Percentiles rank a stretch among this genome's conserved stretches.
Evolutionary conservation across 1,140 invertebrate species (phyloP).

Genomic region (Pogonus chalceus): DNA sequence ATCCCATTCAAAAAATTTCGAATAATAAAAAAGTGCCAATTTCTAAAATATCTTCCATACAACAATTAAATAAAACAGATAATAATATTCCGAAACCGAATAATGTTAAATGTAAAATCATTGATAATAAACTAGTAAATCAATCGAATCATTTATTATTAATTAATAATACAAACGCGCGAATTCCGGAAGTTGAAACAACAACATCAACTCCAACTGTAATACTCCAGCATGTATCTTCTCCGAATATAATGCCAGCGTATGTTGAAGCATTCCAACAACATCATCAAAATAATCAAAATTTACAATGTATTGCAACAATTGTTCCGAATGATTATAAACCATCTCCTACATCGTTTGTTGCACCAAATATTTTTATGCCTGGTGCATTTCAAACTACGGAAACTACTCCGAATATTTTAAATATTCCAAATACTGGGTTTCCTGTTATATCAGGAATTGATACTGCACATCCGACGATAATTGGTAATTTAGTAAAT

Average conservation of each 20-base stretch:
- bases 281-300: constrained; percentile 52
- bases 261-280: constrained; percentile 58
- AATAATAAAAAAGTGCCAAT: too few species aligned
- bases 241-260: constrained; percentile 52
- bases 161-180: too few species aligned
- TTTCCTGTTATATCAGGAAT: constrained; percentile 40
- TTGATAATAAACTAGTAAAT: too few species aligned
- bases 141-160: too few species aligned
- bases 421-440: constrained; percentile 48
- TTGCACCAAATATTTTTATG: constrained; percentile 45
- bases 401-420: constrained; percentile 45
- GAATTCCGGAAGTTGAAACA: constrained; percentile 17
- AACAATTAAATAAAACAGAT: too few species aligned
- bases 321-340: constrained; percentile 47
- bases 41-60: too few species aligned
- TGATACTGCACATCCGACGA: background rate
- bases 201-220: constrained; percentile 40
- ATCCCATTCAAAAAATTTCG: too few species aligned
- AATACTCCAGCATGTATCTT: constrained; percentile 54
- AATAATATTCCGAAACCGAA: too few species aligned
- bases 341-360: constrained; percentile 43
- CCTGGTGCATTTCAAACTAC: constrained; percentile 51
- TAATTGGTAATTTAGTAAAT: background rate
- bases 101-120: too few species aligned
- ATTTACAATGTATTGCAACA: constrained; percentile 59